Evolutionary conservation across 2,888 invertebrate genomes (phyloP), one percentile per base, ranked within the genome.

Genomic region (Drosophila fungiperda): DNA sequence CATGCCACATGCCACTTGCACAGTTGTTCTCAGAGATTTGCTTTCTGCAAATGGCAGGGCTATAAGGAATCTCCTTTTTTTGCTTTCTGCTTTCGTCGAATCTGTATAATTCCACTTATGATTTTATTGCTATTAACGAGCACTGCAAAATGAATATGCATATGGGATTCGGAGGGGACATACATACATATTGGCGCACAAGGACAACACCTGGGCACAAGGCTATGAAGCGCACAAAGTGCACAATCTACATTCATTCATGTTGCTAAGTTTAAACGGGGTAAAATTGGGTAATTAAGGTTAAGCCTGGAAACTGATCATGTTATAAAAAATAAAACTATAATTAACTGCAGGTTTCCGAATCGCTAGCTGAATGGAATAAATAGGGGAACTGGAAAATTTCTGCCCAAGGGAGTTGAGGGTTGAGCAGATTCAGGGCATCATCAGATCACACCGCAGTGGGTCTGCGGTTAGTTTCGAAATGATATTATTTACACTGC

Each of bases 201-300:
- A 6, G 80, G 72, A 65, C 78, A 82, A 1, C 72, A 61, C n/a
- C 52, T 58, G 33, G 76, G 67, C 4, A 79, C 45, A 48, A 77
- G 75, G 15, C 78, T 70, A 23, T 58, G 26, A 9, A 26, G 73
- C 29, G 49, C 32, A 20, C 32, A 20, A 9, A 32, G 7, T 40
- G 2, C n/a, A 80, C 55, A 84, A 17, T 17, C 71, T 63, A 49
- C 88, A 83, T 3, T 77, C 89, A 61, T 79, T 74, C 40, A 83
- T 59, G 36, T 62, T 61, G 3, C 59, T 76, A 11, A 77, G 52
- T 55, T 86, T 83, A 1, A 82, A 61, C 0, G 75, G 65, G 5
- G 50, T 61, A 20, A 77, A 78, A 26, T 78, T 52, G 0, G 15
- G 50, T 2, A 62, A 29, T 12, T n/a, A 0, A 11, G 38, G 57